Evolutionary conservation across 2,113 vertebrate genomes (phyloP).

Genomic region (Myotis davidii): DNA sequence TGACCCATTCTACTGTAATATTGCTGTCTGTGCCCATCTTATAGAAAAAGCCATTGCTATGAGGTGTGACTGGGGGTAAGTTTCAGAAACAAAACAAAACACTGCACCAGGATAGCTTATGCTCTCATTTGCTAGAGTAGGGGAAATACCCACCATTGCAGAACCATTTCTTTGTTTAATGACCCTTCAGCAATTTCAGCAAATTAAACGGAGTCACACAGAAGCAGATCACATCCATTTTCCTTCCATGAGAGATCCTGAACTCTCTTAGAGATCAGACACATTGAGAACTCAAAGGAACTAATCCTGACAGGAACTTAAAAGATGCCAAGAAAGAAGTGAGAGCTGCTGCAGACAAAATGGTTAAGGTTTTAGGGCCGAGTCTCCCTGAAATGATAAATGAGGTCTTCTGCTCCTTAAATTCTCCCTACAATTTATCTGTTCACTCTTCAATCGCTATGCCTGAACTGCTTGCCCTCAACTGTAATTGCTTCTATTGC

Average conservation of each 20-base stretch:
- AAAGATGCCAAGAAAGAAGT: neutral
- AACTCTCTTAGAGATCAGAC: neutral
- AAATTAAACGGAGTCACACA: neutral
- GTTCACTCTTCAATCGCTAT: neutral
- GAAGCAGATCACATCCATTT: neutral
- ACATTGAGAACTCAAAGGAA: neutral
- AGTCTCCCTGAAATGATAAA: neutral
- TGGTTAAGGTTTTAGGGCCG: neutral
- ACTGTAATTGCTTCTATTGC: conserved; percentile 53
- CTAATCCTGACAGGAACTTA: neutral
- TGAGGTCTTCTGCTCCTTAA: conserved; percentile 1
- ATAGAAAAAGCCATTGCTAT: neutral
- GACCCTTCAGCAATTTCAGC: neutral
- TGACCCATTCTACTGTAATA: neutral
- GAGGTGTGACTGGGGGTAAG: neutral
- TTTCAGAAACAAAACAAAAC: neutral
- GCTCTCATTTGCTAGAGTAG: too few relatives aligned
- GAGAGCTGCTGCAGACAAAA: neutral
- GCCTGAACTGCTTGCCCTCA: conserved; percentile 34
- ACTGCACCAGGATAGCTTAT: neutral
- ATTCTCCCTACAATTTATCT: conserved; percentile 29
- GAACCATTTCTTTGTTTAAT: neutral
- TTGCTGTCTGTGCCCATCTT: too few relatives aligned
- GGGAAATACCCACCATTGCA: neutral
- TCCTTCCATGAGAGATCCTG: neutral